Percentiles rank a stretch among this genome's conserved stretches.
These are phyloP conservation scores for Alitta virens DNA, from an alignment of 2,888 invertebrate genomes.

Conservation along the genomic window DNA sequence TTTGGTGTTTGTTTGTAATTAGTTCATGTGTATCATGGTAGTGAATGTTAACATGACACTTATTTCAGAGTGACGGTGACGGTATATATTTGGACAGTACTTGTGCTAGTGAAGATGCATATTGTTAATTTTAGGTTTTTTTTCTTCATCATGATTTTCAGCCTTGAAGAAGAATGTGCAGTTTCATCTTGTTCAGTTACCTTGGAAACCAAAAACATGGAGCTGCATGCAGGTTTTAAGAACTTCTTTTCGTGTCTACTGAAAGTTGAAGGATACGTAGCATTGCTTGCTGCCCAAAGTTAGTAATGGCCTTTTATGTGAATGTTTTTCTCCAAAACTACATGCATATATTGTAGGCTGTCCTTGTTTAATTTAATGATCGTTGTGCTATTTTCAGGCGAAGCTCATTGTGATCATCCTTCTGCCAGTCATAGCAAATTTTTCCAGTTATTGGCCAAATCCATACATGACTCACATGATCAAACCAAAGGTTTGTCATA, in stretches of 20 bases:
- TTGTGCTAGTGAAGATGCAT: too few relatives aligned
- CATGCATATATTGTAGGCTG: not conserved
- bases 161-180: conserved; percentile 53
- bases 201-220: conserved; percentile 49
- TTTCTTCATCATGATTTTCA: conserved; percentile 26
- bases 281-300: conserved; percentile 48
- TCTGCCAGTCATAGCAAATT: conserved; percentile 41
- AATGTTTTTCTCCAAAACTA: not conserved
- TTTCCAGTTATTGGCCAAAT: conserved; percentile 40
- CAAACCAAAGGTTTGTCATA: conserved; percentile 44
- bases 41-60: too few relatives aligned
- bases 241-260: conserved; percentile 42
- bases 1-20: too few relatives aligned
- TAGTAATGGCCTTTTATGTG: conserved; percentile 22
- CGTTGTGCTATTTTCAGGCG: conserved; percentile 30
- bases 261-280: conserved; percentile 44
- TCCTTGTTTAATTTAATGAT: not conserved
- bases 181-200: conserved; percentile 50
- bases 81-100: too few relatives aligned
- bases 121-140: too few relatives aligned
- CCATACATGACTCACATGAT: conserved; percentile 44
- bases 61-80: too few relatives aligned
- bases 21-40: too few relatives aligned
- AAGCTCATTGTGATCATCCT: conserved; percentile 39
- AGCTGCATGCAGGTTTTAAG: conserved; percentile 43